A percentile compares a stretch with the other conserved stretches of the same genome.
phyloP scores from a whole-genome alignment of 2,888 invertebrate genomes.

The Hipparchia sbordonii region DNA sequence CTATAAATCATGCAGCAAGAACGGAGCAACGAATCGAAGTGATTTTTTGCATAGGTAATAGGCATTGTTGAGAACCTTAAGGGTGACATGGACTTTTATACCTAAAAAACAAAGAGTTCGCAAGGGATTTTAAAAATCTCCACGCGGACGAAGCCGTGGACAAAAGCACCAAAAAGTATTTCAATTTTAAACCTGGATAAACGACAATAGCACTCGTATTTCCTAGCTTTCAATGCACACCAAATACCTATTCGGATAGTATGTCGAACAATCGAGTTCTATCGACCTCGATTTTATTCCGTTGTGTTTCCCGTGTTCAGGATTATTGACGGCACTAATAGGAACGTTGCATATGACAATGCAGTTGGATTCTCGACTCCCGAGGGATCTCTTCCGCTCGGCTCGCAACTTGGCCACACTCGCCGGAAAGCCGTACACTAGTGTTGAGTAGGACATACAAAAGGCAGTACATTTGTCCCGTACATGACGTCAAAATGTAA shows the following conservation, averaged over 20 bases:
- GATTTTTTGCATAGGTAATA: no score
- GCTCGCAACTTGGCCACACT: constrained; percentile 65
- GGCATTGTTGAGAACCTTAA: no score
- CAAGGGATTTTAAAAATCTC: no score
- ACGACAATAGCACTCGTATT: background rate
- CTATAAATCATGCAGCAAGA: no score
- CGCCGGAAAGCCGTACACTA: constrained; percentile 40
- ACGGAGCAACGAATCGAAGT: no score
- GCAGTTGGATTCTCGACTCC: constrained; percentile 49
- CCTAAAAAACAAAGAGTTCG: no score
- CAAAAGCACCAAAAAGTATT: background rate
- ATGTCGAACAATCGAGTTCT: constrained; percentile 3
- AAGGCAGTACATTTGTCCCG: no score
- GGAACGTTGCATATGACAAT: constrained; percentile 52
- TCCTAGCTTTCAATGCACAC: background rate
- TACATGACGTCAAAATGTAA: no score
- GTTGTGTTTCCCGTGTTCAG: constrained; percentile 26
- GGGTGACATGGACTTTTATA: no score
- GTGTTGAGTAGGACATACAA: no score
- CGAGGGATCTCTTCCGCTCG: constrained; percentile 63
- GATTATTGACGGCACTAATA: constrained; percentile 46
- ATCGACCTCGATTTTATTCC: constrained; percentile 28
- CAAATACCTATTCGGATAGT: background rate
- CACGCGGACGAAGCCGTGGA: no score
- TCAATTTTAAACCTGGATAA: background rate